Base-by-base conservation (phyloP, 2,797 vertebrate species). In the Buceros bicornis region DNA sequence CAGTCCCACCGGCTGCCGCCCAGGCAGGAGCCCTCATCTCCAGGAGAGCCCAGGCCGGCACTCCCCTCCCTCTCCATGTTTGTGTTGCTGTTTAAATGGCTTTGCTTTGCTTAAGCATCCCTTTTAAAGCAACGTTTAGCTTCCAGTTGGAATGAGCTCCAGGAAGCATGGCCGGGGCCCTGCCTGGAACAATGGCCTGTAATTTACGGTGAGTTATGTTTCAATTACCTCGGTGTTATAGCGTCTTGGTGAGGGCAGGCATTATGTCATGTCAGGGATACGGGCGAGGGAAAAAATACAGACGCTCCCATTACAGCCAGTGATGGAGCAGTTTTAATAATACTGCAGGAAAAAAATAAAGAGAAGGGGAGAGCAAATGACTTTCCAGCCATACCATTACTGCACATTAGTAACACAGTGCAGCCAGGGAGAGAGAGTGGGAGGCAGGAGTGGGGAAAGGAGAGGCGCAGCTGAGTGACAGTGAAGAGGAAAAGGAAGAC, bases 271-370 rank as follows among this genome's bases (percentile, higher is more conserved):
- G 98, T 98, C 98, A 98, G 96, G 95, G 93, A 98, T 97, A 97
- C 82, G 42, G 97, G 97, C 96, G 13, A 97, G 93, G 97, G 97
- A 98, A 97, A 98, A 98, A 98, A 98, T 94, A 93, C 98, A 97
- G 92, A 86, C 94, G 90, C 96, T 97, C 97, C 97, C 96, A 98
- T 98, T 98, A 98, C 81, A 97, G 98, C 97, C 83, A 25, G 97
- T 98, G 98, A 98, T 98, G 96, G 98, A 98, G 97, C 97, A 98
- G 98, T 98, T 98, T 98, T 98, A 98, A 98, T 98, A 98, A 98
- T 98, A 98, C 95, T 97, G 97, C 95, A 77, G 97, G 86, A 97
- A 97, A 98, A 97, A 97, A 95, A 95, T 93, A 95, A 82, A 95
- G 94, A 93, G 85, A 86, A 95, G 76, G 95, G 96, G 97, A 97